Evolutionary conservation across 2,797 vertebrate species (phyloP).

Genomic region (Coracias cyanogaster): DNA sequence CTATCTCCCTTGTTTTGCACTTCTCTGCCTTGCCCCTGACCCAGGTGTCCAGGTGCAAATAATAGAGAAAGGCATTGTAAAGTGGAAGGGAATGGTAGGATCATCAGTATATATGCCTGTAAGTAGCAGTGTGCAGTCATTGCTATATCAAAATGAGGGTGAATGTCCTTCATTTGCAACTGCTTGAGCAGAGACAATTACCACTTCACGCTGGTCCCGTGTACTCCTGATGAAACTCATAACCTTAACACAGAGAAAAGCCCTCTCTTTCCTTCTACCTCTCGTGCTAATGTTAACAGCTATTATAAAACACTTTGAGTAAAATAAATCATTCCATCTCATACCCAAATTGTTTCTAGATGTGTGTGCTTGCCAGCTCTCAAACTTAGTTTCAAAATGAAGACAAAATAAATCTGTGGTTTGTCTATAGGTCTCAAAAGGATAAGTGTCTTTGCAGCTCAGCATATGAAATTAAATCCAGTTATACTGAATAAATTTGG

Average conservation of each 20-base stretch:
- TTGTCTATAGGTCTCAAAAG: background rate
- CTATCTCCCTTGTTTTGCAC: background rate
- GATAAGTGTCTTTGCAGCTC: background rate
- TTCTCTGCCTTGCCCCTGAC: background rate
- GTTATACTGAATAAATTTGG: background rate
- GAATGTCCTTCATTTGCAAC: background rate
- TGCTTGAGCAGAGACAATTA: slow-evolving; percentile 4
- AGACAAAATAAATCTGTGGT: background rate
- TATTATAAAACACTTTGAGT: background rate
- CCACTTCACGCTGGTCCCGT: background rate
- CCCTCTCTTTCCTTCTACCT: background rate
- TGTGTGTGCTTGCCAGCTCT: background rate
- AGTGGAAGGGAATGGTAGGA: background rate
- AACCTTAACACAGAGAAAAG: slow-evolving; percentile 4
- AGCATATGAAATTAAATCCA: background rate
- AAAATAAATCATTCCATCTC: background rate
- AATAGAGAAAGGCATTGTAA: background rate
- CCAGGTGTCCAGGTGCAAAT: background rate
- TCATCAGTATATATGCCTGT: background rate
- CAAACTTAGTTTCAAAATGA: background rate
- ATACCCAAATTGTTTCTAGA: slow-evolving; percentile 11
- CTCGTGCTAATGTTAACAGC: background rate
- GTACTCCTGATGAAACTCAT: background rate
- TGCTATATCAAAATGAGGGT: background rate
- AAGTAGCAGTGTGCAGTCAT: background rate